Evolutionary conservation across 2,888 invertebrate genomes (phyloP).

Genomic region (Brachynemurus nebulosus): DNA sequence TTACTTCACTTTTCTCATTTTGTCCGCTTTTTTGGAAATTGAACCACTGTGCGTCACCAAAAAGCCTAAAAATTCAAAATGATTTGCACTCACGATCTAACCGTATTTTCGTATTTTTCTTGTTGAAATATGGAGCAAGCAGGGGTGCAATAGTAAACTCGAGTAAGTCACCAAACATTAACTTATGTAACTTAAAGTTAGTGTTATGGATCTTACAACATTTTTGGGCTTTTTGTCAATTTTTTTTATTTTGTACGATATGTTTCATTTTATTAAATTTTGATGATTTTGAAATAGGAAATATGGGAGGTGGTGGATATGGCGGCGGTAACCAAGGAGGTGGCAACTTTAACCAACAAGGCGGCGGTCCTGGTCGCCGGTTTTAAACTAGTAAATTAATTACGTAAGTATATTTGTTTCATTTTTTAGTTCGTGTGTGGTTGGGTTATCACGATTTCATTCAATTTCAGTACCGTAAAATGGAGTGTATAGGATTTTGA

Average conservation of each 20-base stretch:
- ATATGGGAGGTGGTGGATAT: slow-evolving; percentile 31
- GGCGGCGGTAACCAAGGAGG: slow-evolving; percentile 31
- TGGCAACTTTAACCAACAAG: slow-evolving; percentile 28
- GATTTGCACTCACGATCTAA: slow-evolving; percentile 6
- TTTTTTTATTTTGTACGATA: no score
- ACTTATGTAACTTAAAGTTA: background rate
- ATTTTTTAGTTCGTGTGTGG: no score
- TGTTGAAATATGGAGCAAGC: background rate
- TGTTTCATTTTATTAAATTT: no score
- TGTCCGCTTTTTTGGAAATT: no score
- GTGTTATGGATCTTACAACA: slow-evolving; percentile 5
- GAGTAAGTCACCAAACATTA: background rate
- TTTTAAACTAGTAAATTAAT: slow-evolving; percentile 21
- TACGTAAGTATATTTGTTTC: slow-evolving; percentile 1
- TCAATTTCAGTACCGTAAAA: no score
- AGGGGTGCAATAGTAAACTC: background rate
- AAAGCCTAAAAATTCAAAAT: background rate
- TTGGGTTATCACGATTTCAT: no score
- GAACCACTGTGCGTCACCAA: no score
- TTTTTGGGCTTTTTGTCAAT: no score
- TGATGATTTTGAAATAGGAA: slow-evolving; percentile 21
- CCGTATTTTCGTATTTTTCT: background rate
- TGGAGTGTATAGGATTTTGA: no score
- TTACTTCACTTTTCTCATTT: no score
- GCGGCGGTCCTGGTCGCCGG: slow-evolving; percentile 30